Evolutionary conservation across 30 jellyfish, hydroid and myxozoan species (phyloP), one percentile per base, ranked within the genome.

Genomic region (Aurelia aurita complex sp. Pacific): DNA sequence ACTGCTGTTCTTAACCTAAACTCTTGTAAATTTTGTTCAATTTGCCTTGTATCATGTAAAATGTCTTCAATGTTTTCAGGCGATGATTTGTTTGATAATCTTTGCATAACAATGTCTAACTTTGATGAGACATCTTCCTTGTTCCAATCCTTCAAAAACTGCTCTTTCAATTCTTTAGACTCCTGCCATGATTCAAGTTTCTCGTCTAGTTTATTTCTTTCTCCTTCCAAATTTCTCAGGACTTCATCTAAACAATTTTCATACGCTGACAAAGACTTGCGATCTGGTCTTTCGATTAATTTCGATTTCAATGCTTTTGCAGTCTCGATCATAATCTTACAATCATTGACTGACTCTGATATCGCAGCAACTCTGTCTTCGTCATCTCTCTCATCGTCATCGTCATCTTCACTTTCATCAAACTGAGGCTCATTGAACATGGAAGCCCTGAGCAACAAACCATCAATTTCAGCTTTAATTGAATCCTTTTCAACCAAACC

Each of bases 391-490:
- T 62, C 85, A 59, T 61, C 46, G 12, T 51, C 85, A 13, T 36
- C 73, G 4, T 57, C 87, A 6, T 84, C 76, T 19, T 64, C 88
- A 19, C 53, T 40, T 2, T 63, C 76, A 2, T 19, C 76, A 43
- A 52, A 73, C 82, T 38, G 61, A 60, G 80, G 73, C 72, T 79
- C 64, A 54, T 79, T 66, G 61, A 79, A 79, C 78, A 29, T 79
- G 65, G 93, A 67, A 43, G 57, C 82, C 29, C 35, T 46, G 14
- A 84, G 52, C 36, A 77, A 33, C 19, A 84, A 46, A 35, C 69
- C 76, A 64, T 84, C 85, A 32, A 75, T 67, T 46, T 64, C 87
- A 32, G 76, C 36, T 19, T 71, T 73, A n/a, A 84, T 36, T 34
- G 15, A 33, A 12, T 74, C 86, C 40, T 18, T 73, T 19, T 64